These are phyloP conservation scores for Lasius fuliginosus DNA, from an alignment of 2,888 invertebrate genomes.

Conservation along the genomic window DNA sequence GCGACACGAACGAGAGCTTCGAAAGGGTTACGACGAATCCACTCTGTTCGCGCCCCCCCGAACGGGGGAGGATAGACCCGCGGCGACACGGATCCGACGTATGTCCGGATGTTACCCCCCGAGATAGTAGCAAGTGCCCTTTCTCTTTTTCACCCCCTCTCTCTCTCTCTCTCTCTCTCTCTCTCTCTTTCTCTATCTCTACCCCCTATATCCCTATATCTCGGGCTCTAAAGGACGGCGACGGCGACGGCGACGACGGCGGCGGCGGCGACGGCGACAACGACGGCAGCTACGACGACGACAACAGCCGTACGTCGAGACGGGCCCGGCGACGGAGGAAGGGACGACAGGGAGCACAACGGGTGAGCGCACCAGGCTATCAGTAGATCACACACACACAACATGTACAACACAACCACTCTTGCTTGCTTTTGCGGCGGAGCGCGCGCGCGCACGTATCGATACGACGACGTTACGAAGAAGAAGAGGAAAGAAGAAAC, in stretches of 20 bases:
- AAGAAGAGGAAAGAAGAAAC: constrained; percentile 60
- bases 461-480: constrained; percentile 54
- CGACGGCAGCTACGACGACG: constrained; percentile 13
- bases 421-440: constrained; percentile 34
- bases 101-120: constrained; percentile 33
- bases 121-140: background rate
- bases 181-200: background rate
- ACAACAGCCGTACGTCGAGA: constrained; percentile 29
- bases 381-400: constrained; percentile 57
- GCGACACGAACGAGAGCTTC: constrained; percentile 44
- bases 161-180: background rate
- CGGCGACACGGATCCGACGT: constrained; percentile 22
- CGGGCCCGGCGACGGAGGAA: constrained; percentile 40
- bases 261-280: constrained; percentile 23
- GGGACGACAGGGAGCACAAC: constrained; percentile 37
- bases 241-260: constrained; percentile 2
- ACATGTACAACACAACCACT: constrained; percentile 50
- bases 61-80: constrained; percentile 35
- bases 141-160: background rate
- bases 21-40: constrained; percentile 69
- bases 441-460: constrained; percentile 59
- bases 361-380: constrained; percentile 48
- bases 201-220: background rate
- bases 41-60: constrained; percentile 67
- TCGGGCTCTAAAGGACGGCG: constrained; percentile 24